Evolutionary conservation across 2,888 invertebrate genomes (phyloP), one percentile per base, ranked within the genome.

Genomic region (Agrotis clavis): DNA sequence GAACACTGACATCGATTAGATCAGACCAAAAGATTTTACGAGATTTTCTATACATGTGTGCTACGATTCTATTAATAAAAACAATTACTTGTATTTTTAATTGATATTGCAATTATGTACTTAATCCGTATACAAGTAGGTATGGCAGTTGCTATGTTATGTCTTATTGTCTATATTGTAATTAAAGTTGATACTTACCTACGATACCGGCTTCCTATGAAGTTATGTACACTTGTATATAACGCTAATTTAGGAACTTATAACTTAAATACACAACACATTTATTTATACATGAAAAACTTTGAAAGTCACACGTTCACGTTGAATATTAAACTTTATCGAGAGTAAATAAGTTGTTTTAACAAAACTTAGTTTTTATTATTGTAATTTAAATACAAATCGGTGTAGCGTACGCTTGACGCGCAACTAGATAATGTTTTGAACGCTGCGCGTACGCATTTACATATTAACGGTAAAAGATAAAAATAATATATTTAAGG

Each of bases 391-490:
- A 25, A 30, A 73, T 63, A 75, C 48, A 67, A 71, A 81, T 68
- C 65, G 73, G 56, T 64, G 53, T 54, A 63, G 70, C 71, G 81
- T 76, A 62, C 73, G 61, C 60, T 80, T 56, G 35, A 65, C 67
- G 79, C 85, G 74, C 77, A 51, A 66, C 69, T 72, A 71, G 73
- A 72, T 76, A 63, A 74, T 84, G 87, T 87, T 88, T 87, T 86
- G 84, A 85, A 82, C 84, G 85, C 66, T 71, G 80, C 87, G 86
- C 83, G 74, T 79, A 78, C 86, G 84, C 90, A 92, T 93, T 90
- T 87, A 84, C 90, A 93, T 92, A 86, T 84, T 90, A 93, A 92
- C 91, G 88, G 92, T 88, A 80, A 89, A 89, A 90, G 92, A 93
- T 92, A 94, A 93, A 94, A 93, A 94, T 92, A 92, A 82, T 51